These are phyloP conservation scores for Taxidea taxus DNA, from an alignment of 2,113 vertebrate species.

Conservation along the genomic window DNA sequence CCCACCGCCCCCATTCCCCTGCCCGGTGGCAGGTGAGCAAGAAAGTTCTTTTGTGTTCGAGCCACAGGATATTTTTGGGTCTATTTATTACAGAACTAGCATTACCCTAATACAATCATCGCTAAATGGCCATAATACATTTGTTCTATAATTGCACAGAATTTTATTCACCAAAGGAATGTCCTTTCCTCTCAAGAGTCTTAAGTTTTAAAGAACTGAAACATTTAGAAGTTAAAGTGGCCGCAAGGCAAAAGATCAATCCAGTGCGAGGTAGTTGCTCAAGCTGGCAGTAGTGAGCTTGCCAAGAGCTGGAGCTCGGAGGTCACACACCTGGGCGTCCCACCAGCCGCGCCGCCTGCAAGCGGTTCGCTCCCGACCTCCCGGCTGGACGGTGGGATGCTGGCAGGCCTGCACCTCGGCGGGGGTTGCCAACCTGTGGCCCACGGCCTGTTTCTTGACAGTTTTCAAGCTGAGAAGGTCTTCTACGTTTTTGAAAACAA, in stretches of 20 bases:
- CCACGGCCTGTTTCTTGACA: neutral
- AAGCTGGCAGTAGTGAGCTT: neutral
- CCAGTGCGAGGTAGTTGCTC: slow-evolving; percentile 12
- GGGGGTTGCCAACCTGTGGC: neutral
- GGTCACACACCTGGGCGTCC: neutral
- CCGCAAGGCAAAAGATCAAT: neutral
- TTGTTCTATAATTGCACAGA: neutral
- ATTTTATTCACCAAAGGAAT: neutral
- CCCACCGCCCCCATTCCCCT: neutral
- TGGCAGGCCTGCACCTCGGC: neutral
- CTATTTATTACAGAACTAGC: slow-evolving; percentile 45
- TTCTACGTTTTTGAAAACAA: neutral
- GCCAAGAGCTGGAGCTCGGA: neutral
- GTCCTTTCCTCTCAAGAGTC: neutral
- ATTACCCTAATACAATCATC: neutral
- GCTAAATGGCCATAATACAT: neutral
- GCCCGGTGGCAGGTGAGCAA: neutral
- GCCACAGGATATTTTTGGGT: neutral
- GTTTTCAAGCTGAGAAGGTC: neutral
- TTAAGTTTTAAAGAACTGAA: neutral
- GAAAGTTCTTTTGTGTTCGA: neutral
- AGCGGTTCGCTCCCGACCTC: neutral
- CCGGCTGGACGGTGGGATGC: neutral
- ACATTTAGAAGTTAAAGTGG: neutral
- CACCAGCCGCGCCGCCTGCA: neutral